These are phyloP conservation scores for Seira ritae DNA, from an alignment of 2,888 invertebrate species.

Conservation along the genomic window DNA sequence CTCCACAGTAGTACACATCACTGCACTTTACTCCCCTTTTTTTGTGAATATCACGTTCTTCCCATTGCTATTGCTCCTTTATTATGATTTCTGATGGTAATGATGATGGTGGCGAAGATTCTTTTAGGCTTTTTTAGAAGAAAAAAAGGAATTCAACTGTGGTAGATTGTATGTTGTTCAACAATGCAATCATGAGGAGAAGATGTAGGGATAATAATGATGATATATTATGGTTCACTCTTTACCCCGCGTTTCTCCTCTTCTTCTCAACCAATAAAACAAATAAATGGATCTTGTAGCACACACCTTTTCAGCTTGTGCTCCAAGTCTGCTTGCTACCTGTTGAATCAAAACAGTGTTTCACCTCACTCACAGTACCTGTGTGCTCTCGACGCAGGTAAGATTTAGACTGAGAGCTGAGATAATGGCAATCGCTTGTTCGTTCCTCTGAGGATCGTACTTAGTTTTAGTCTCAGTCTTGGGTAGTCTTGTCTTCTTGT, in stretches of 20 bases:
- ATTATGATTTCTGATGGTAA: not conserved
- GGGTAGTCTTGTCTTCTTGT: not conserved
- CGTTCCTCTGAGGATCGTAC: not conserved
- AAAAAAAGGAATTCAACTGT: constrained; percentile 10
- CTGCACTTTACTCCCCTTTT: constrained; percentile 44
- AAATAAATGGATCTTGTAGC: not conserved
- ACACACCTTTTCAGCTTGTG: constrained; percentile 3
- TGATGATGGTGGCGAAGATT: not conserved
- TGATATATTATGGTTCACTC: constrained; percentile 4
- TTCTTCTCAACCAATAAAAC: not conserved
- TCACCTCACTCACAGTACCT: constrained; percentile 24
- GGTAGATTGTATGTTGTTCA: no score
- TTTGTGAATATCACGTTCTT: constrained; percentile 38
- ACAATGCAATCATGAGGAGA: not conserved
- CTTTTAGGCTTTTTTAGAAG: not conserved
- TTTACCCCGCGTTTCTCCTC: constrained; percentile 20
- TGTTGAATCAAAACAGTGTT: constrained; percentile 22
- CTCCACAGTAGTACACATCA: constrained; percentile 43
- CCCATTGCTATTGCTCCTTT: constrained; percentile 17
- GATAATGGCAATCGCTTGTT: no score
- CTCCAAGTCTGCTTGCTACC: not conserved
- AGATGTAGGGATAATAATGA: not conserved
- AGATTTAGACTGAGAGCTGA: constrained; percentile 44
- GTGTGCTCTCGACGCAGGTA: constrained; percentile 45
- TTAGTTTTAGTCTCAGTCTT: not conserved